Percentiles rank a stretch among this genome's conserved stretches.
Conservation (phyloP, 2,797 vertebrate genomes). For the Percopsis omiscomaycus region DNA sequence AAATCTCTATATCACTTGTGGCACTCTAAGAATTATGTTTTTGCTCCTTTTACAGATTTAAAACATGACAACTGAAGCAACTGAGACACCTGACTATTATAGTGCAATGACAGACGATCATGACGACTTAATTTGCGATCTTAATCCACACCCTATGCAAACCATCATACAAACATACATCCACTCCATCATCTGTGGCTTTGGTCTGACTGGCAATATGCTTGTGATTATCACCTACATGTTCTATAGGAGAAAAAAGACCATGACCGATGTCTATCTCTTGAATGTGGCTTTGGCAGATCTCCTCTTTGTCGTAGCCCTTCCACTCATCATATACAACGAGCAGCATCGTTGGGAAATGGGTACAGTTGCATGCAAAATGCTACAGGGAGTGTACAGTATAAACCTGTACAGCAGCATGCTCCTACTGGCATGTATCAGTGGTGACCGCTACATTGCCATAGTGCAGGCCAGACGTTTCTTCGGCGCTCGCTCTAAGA, state of each 20-base stretch:
- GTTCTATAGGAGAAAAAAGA: slow-evolving; percentile 85
- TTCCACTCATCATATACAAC: slow-evolving; percentile 84
- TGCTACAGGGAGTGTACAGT: slow-evolving; percentile 81
- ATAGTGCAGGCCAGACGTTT: slow-evolving; percentile 86
- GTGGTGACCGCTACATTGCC: slow-evolving; percentile 87
- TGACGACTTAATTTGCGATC: slow-evolving; percentile 9
- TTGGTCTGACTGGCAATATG: slow-evolving; percentile 86
- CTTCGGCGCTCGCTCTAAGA: slow-evolving; percentile 74
- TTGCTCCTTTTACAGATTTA: slow-evolving; percentile 32
- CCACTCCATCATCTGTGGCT: slow-evolving; percentile 81
- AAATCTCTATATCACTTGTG: not conserved
- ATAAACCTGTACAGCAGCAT: slow-evolving; percentile 91
- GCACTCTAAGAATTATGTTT: not conserved
- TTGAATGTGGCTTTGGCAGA: slow-evolving; percentile 88
- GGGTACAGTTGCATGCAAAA: slow-evolving; percentile 77
- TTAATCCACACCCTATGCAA: slow-evolving; percentile 24
- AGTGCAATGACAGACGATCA: not conserved
- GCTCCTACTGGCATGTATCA: slow-evolving; percentile 88
- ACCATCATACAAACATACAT: slow-evolving; percentile 55
- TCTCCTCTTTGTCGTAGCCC: slow-evolving; percentile 84
- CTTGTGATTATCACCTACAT: slow-evolving; percentile 87
- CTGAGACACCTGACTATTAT: not conserved
- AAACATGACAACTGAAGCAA: slow-evolving; percentile 21
- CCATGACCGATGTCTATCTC: slow-evolving; percentile 91
- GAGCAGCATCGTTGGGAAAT: slow-evolving; percentile 84